Conservation (phyloP, 2,797 vertebrate genomes). For the Propithecus perrieri region DNA sequence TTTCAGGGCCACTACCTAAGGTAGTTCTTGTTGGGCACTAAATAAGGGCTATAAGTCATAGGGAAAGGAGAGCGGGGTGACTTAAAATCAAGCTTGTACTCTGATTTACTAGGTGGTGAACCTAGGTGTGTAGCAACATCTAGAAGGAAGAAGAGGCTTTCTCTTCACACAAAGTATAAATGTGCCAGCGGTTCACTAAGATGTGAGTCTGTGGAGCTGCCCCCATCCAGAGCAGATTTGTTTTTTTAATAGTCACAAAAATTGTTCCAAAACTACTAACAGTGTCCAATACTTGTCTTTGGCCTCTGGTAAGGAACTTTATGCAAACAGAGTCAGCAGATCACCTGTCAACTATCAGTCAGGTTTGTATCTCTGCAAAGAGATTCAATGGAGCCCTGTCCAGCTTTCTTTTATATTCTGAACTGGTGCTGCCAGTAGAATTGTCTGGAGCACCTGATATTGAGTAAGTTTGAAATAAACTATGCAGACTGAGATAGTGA, state of each 20-base stretch:
- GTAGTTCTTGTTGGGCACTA: neutral
- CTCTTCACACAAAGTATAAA: neutral
- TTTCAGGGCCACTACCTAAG: neutral
- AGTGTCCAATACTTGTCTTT: neutral
- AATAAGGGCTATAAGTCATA: neutral
- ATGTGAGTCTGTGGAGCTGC: neutral
- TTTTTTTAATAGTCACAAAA: neutral
- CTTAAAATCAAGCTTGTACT: neutral
- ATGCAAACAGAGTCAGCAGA: neutral
- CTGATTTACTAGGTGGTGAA: neutral
- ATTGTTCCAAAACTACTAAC: neutral
- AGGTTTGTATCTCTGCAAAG: neutral
- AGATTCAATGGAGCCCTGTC: neutral
- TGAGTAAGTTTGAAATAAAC: neutral
- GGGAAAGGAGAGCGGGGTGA: rapidly evolving
- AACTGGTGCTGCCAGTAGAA: neutral
- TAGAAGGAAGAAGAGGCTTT: neutral
- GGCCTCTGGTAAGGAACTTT: neutral
- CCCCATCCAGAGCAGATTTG: neutral
- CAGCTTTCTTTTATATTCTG: neutral
- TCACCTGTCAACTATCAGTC: neutral
- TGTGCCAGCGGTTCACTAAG: no score
- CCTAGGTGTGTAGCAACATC: neutral
- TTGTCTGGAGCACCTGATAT: neutral
- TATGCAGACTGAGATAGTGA: neutral